phyloP scores from a whole-genome alignment of 2,888 invertebrate species.

The Cordilura impudica region DNA sequence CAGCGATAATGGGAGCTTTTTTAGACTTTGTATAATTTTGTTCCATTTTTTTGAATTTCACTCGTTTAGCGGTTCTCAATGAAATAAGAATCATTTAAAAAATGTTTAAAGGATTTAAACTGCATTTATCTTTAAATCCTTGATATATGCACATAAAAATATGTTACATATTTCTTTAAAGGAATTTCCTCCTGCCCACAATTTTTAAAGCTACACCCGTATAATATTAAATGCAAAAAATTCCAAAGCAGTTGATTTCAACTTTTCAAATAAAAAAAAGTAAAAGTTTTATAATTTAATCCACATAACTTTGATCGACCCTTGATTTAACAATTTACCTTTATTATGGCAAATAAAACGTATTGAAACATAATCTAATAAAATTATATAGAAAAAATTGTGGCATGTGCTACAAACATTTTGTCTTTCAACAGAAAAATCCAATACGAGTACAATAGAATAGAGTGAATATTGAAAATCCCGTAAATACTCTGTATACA shows the following conservation, averaged over 20 bases:
- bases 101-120: no score
- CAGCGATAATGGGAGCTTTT: no score
- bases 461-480: slow-evolving; percentile 30
- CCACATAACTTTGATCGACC: slow-evolving; percentile 15
- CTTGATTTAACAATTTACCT: neutral
- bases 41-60: no score
- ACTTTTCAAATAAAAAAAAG: neutral
- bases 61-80: no score
- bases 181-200: neutral
- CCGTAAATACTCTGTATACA: slow-evolving; percentile 9
- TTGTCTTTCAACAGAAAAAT: slow-evolving; percentile 6
- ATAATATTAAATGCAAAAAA: neutral
- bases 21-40: no score
- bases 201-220: neutral
- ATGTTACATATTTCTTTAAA: neutral
- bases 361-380: slow-evolving; percentile 32
- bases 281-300: neutral
- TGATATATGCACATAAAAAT: no score
- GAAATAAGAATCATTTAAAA: no score
- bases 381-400: slow-evolving; percentile 56
- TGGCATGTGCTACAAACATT: slow-evolving; percentile 57
- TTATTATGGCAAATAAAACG: neutral
- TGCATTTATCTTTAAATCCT: no score
- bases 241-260: neutral
- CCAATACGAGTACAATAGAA: slow-evolving; percentile 33